phyloP scores from a whole-genome alignment of 2,888 invertebrate genomes.

The Apomyelois bistriatella region DNA sequence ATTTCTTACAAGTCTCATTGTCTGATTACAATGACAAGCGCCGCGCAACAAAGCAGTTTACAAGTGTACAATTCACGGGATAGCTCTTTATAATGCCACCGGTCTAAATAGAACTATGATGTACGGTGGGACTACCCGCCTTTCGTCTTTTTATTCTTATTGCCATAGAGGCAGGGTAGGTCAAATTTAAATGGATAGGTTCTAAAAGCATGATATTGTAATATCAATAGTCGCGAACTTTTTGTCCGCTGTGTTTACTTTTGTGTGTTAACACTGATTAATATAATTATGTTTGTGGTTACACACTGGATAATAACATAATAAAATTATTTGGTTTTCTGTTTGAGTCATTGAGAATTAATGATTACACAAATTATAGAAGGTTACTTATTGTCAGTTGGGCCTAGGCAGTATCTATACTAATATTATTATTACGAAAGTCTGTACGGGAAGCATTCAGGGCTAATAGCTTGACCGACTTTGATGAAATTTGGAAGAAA shows the following conservation, averaged over 20 bases:
- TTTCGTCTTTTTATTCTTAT: conserved; percentile 29
- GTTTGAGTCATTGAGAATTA: neutral
- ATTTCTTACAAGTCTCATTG: conserved; percentile 78
- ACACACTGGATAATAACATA: conserved; percentile 33
- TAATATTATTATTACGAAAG: too few relatives aligned
- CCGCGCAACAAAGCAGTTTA: conserved; percentile 72
- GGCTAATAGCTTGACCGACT: too few relatives aligned
- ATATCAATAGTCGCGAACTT: conserved; percentile 74
- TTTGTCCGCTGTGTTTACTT: conserved; percentile 65
- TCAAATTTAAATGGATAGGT: conserved; percentile 59
- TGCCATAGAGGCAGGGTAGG: conserved; percentile 37
- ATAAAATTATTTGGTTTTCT: conserved; percentile 9
- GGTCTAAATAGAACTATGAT: conserved; percentile 56
- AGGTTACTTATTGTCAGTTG: neutral
- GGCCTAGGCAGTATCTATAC: too few relatives aligned
- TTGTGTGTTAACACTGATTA: conserved; percentile 64
- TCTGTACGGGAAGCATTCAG: too few relatives aligned
- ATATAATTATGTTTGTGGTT: conserved; percentile 63
- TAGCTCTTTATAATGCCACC: conserved; percentile 73
- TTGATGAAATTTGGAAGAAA: too few relatives aligned
- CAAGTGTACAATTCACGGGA: conserved; percentile 78
- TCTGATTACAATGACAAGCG: conserved; percentile 74
- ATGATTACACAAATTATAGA: neutral
- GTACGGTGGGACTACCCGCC: conserved; percentile 38
- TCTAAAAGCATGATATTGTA: conserved; percentile 72